These are phyloP conservation scores for Diceros bicornis DNA, from an alignment of 2,797 vertebrate species.

Conservation along the genomic window DNA sequence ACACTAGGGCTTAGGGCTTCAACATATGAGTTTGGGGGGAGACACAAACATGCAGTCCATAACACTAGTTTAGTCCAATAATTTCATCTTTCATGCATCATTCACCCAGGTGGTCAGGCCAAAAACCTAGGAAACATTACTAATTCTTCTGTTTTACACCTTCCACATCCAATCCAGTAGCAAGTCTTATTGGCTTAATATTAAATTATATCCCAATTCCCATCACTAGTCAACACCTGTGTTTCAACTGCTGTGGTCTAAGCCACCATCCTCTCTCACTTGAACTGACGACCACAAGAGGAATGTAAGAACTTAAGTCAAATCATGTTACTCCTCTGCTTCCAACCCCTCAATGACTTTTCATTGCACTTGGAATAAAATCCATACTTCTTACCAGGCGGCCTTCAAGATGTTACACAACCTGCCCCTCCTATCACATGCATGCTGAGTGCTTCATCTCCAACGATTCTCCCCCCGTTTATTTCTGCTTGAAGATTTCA, in stretches of 20 bases:
- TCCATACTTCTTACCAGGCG: neutral
- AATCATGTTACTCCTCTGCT: neutral
- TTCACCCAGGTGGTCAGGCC: neutral
- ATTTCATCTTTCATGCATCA: slow-evolving; percentile 30
- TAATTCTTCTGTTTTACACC: neutral
- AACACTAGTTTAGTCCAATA: neutral
- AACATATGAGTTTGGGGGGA: neutral
- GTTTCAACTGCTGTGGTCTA: neutral
- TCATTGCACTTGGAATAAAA: neutral
- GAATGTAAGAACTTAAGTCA: neutral
- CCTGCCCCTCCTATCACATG: neutral
- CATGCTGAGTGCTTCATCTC: neutral
- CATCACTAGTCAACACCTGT: neutral
- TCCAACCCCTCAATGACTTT: neutral
- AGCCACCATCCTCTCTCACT: neutral
- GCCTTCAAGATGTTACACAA: neutral
- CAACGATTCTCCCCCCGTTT: neutral
- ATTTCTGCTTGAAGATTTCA: neutral
- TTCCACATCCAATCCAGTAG: neutral
- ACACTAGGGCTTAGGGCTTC: neutral
- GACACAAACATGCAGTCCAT: neutral
- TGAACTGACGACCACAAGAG: neutral
- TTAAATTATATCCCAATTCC: neutral
- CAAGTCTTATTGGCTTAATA: neutral
- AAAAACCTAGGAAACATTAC: neutral